Evolutionary conservation across 2,888 invertebrate species (phyloP).

Genomic region (Euzophera pinguis): DNA sequence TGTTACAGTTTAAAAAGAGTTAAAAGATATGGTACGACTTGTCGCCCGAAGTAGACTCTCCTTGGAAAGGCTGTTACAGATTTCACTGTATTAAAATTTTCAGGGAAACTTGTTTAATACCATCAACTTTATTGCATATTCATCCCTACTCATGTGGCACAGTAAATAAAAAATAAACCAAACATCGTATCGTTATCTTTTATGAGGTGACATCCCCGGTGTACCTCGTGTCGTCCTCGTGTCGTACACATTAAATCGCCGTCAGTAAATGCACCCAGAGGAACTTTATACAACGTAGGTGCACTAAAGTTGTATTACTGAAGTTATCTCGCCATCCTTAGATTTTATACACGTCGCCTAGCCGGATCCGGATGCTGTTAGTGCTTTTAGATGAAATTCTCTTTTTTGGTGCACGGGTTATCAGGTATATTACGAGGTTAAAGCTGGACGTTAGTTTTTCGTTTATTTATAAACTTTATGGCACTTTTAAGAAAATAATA

Average conservation of each 20-base stretch:
- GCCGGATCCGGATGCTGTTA: background rate
- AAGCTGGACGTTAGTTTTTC: background rate
- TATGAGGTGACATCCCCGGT: background rate
- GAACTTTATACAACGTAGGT: constrained; percentile 1
- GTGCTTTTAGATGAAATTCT: background rate
- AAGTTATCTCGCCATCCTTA: constrained; percentile 4
- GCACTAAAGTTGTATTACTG: constrained; percentile 10
- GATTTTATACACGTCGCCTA: constrained; percentile 1
- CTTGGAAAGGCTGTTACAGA: too few species aligned
- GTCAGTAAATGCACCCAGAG: constrained; percentile 5
- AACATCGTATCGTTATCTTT: background rate
- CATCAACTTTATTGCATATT: too few species aligned
- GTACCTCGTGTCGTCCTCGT: background rate
- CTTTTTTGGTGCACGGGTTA: background rate
- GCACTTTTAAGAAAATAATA: too few species aligned
- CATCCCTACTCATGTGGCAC: too few species aligned
- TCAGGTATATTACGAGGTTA: background rate
- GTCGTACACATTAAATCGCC: background rate
- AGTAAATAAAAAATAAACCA: too few species aligned
- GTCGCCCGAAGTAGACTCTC: too few species aligned
- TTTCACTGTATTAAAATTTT: too few species aligned
- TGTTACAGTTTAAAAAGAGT: too few species aligned
- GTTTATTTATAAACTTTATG: too few species aligned
- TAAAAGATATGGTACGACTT: too few species aligned
- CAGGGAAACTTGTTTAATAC: too few species aligned